Conservation (phyloP, 2,113 vertebrate species). For the Anhinga rufa region DNA sequence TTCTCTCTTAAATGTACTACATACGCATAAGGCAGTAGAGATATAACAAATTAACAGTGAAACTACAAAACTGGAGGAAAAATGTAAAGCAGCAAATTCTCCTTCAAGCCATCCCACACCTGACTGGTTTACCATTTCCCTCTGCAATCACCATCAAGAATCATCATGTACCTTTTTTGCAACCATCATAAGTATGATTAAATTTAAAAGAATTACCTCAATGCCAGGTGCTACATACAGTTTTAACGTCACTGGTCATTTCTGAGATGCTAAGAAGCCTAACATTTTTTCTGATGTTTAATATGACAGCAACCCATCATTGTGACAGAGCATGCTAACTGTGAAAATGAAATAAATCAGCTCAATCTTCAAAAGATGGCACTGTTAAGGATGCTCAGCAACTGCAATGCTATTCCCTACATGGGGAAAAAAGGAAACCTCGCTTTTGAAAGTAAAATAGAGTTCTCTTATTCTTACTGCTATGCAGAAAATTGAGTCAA, state of each 20-base stretch:
- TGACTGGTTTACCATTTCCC: neutral
- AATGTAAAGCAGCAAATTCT: neutral
- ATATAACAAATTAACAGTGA: neutral
- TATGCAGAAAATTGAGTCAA: neutral
- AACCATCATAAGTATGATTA: neutral
- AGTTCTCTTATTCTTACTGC: neutral
- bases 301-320: neutral
- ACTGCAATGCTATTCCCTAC: neutral
- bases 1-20: neutral
- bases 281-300: conserved; percentile 66
- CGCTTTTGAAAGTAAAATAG: neutral
- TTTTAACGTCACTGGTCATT: neutral
- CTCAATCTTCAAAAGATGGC: conserved; percentile 43
- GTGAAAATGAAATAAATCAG: conserved; percentile 76
- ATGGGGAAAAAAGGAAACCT: accelerated
- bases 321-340: conserved; percentile 50
- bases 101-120: neutral
- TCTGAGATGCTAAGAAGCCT: neutral
- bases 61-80: neutral
- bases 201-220: neutral
- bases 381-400: neutral
- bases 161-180: neutral
- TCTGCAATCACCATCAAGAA: neutral
- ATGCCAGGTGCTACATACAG: neutral
- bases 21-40: neutral